phyloP scores from a whole-genome alignment of 2,113 vertebrate species.

The Prionailurus bengalensis region DNA sequence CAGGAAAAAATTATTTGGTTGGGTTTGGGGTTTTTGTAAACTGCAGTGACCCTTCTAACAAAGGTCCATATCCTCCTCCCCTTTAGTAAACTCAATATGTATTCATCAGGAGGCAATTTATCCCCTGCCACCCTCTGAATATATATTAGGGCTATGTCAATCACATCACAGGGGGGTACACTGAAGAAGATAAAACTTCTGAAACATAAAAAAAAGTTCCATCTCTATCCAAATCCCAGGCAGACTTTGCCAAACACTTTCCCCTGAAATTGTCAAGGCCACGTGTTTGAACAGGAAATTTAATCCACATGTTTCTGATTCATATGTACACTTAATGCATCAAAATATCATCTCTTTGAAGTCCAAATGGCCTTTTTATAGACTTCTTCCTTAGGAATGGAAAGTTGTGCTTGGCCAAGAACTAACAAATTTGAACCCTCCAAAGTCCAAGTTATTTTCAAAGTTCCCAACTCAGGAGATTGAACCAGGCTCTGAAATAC shows the following conservation, averaged over 20 bases:
- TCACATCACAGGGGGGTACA: slow-evolving; percentile 36
- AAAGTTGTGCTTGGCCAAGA: slow-evolving; percentile 78
- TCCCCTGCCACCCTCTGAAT: neutral
- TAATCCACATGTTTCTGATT: slow-evolving; percentile 85
- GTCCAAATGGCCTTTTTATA: slow-evolving; percentile 84
- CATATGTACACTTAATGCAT: slow-evolving; percentile 81
- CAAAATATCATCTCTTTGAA: slow-evolving; percentile 84
- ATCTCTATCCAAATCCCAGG: slow-evolving; percentile 72
- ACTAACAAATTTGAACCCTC: slow-evolving; percentile 72
- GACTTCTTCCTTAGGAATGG: slow-evolving; percentile 79
- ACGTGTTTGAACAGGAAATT: slow-evolving; percentile 80
- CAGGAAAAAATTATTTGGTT: slow-evolving; percentile 75
- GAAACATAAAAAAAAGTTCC: slow-evolving; percentile 47
- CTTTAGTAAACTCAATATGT: slow-evolving; percentile 57
- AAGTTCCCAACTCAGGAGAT: slow-evolving; percentile 63
- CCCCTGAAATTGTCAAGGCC: slow-evolving; percentile 78
- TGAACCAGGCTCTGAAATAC: slow-evolving; percentile 69
- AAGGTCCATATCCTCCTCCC: slow-evolving; percentile 30
- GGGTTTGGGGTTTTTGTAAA: slow-evolving; percentile 79
- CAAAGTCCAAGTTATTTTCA: slow-evolving; percentile 76
- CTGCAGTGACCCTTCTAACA: slow-evolving; percentile 63
- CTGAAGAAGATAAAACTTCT: slow-evolving; percentile 62
- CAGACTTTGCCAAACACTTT: slow-evolving; percentile 79
- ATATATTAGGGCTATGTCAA: neutral
- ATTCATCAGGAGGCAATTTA: slow-evolving; percentile 38